phyloP scores from a whole-genome alignment of 2,797 vertebrate genomes.

The Pantherophis vulpinus region DNA sequence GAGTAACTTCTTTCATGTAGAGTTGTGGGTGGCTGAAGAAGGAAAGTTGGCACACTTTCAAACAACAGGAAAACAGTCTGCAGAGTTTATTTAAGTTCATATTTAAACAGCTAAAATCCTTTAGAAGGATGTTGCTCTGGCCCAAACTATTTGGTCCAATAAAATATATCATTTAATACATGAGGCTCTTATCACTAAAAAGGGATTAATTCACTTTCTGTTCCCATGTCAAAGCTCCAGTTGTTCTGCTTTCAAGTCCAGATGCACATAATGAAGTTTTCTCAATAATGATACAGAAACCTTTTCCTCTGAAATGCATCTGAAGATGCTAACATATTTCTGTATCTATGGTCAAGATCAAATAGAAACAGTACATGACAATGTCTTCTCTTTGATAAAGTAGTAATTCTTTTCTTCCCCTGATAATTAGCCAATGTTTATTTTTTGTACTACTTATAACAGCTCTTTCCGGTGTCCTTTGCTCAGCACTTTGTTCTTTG shows the following conservation, averaged over 20 bases:
- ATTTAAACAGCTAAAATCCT: background rate
- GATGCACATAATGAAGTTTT: background rate
- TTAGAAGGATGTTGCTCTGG: background rate
- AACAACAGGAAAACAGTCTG: background rate
- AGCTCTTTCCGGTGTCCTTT: background rate
- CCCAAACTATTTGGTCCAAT: background rate
- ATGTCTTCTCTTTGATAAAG: accelerated
- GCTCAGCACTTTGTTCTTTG: slow-evolving; percentile 13
- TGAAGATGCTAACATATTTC: background rate
- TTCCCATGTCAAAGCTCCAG: background rate
- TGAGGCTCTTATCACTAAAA: background rate
- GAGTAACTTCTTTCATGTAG: background rate
- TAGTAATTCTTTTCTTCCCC: background rate
- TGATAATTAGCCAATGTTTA: background rate
- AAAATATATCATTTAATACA: background rate
- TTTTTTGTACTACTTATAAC: slow-evolving; percentile 10
- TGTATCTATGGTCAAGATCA: background rate
- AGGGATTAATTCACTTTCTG: slow-evolving; percentile 17
- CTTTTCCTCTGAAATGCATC: background rate
- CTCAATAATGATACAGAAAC: background rate
- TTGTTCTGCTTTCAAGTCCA: slow-evolving; percentile 14
- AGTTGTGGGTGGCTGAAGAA: background rate
- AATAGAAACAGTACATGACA: background rate
- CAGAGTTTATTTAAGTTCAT: background rate
- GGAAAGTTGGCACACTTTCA: background rate